A percentile compares a stretch with the other conserved stretches of the same genome.
phyloP scores from a whole-genome alignment of 1,140 invertebrate species.

The Hycleus phaleratus region DNA sequence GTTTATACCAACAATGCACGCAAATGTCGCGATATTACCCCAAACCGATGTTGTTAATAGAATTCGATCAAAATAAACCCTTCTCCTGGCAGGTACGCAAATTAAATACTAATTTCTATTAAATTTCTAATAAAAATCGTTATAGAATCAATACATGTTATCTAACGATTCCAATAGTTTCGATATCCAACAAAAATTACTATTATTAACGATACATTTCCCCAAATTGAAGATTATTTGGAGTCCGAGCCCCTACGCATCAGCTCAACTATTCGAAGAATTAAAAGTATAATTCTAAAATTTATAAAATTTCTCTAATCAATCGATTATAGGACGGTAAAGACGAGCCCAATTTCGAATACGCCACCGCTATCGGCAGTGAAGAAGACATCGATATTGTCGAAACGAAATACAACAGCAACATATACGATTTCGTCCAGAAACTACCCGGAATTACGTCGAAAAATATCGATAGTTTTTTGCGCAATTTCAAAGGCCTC shows the following conservation, averaged over 20 bases:
- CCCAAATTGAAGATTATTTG: conserved; percentile 86
- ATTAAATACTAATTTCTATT: neutral
- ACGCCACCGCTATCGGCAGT: conserved; percentile 58
- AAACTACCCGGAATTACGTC: conserved; percentile 86
- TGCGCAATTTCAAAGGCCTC: conserved; percentile 73
- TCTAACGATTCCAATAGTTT: conserved; percentile 67
- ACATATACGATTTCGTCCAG: conserved; percentile 77
- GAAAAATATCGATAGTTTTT: conserved; percentile 72
- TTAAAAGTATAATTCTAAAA: conserved; percentile 49
- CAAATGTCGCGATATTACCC: conserved; percentile 84
- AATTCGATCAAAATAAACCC: conserved; percentile 92
- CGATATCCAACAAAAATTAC: conserved; percentile 74
- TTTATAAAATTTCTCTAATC: neutral
- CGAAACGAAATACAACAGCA: conserved; percentile 65
- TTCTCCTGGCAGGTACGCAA: conserved; percentile 72
- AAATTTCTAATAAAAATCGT: conserved; percentile 10
- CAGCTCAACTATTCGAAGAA: conserved; percentile 91
- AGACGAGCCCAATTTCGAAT: conserved; percentile 64
- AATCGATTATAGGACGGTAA: conserved; percentile 54
- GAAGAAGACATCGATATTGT: conserved; percentile 51
- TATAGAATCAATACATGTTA: conserved; percentile 68
- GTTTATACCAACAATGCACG: conserved; percentile 90
- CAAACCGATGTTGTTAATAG: conserved; percentile 88
- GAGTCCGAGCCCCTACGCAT: conserved; percentile 92
- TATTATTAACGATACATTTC: conserved; percentile 92